A percentile compares a stretch with the other conserved stretches of the same genome.
Evolutionary conservation across 1,140 invertebrate genomes (phyloP).

Genomic region (Archegozetes longisetosus): DNA sequence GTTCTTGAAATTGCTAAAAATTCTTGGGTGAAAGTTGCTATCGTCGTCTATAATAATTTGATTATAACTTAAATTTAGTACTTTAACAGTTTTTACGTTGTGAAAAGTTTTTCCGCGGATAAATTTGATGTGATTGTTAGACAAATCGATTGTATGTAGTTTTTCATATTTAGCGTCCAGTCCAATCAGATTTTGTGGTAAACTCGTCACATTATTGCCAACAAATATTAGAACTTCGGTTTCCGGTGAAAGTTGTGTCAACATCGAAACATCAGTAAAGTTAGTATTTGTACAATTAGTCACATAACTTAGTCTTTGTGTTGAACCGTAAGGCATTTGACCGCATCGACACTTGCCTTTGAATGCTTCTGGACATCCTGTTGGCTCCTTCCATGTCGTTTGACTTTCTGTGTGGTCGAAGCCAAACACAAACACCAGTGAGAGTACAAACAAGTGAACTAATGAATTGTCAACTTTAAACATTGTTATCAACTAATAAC

Average conservation of each 20-base stretch:
- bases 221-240: conserved; percentile 53
- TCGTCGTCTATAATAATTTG: conserved; percentile 38
- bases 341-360: conserved; percentile 25
- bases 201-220: conserved; percentile 44
- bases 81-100: conserved; percentile 48
- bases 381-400: not conserved
- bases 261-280: conserved; percentile 39
- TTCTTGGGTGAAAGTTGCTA: conserved; percentile 44
- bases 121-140: conserved; percentile 51
- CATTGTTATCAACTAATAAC: too few relatives aligned
- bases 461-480: too few relatives aligned
- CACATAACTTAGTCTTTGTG: conserved; percentile 35
- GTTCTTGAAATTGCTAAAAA: conserved; percentile 60
- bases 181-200: conserved; percentile 57
- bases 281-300: conserved; percentile 53
- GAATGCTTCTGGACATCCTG: conserved; percentile 25
- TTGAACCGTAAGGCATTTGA: conserved; percentile 20
- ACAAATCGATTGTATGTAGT: conserved; percentile 53
- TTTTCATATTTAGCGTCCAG: conserved; percentile 38
- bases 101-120: conserved; percentile 61
- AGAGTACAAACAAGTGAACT: too few relatives aligned
- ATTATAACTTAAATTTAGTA: conserved; percentile 58
- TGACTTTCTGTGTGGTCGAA: not conserved
- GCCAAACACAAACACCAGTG: too few relatives aligned
- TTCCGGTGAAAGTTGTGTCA: conserved; percentile 43